Evolutionary conservation across 2,113 vertebrate species (phyloP), one percentile per base, ranked within the genome.

Genomic region (Astatoreochromis straeleni): DNA sequence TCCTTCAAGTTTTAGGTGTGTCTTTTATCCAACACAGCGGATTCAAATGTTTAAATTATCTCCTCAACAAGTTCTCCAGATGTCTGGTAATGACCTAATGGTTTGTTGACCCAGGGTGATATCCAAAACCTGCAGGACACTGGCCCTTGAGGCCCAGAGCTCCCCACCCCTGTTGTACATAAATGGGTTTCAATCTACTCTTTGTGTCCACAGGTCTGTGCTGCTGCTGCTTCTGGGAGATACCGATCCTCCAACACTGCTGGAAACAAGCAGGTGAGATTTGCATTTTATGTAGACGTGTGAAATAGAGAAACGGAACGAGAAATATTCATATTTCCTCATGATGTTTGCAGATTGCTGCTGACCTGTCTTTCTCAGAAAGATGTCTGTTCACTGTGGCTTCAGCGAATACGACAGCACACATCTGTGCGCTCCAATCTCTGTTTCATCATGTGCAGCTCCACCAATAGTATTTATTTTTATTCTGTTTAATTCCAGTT

Each of bases 381-480:
- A 89, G 97, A 98, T 73, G 97, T 97, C 90, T 96, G 97, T 84
- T 96, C 85, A 26, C 86, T 97, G 84, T 99, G 98, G 98, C 94
- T 99, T 85, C 96, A 98, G 88, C 97, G 97, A 90, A 97, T 99
- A 92, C 94, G 88, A 73, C 96, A 97, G 81, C 95, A 97, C 68
- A 94, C 89, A 1, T 96, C 96, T 1, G 95, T 98, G 42, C 95
- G 93, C 47, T 93, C 96, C 89, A 98, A 95, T 86, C 94, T 99
- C 29, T 98, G 97, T 87, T 99, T 99, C 96, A 98, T 99, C 95
- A 99, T 99, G 98, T 96, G 95, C 94, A 99, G 98, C 92, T 99
- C 98, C 60, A 99, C 98, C 65, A 99, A 98, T 65, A 96, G 99
- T 99, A 95, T 60, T 38, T 55, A 24, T 16, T 83, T 93, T 91